Percentiles rank a stretch among this genome's conserved stretches.
Evolutionary conservation across 2,888 invertebrate genomes (phyloP).

Genomic region (Dynastes hyllus): DNA sequence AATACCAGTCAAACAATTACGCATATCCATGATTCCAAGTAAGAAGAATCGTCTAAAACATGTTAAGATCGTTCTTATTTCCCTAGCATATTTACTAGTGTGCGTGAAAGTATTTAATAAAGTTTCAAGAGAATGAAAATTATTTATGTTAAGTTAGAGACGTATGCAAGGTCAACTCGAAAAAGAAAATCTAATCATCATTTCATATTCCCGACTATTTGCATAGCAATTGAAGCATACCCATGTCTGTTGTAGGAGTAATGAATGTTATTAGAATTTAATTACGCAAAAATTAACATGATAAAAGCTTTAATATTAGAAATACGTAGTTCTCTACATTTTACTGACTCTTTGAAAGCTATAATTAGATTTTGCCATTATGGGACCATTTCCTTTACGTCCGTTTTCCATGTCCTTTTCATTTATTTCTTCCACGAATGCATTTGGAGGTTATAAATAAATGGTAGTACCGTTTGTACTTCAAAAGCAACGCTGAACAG

Average conservation of each 20-base stretch:
- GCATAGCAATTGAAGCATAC: background rate
- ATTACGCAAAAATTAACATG: slow-evolving; percentile 5
- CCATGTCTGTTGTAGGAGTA: background rate
- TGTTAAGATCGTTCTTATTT: background rate
- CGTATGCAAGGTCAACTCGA: background rate
- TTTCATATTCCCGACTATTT: background rate
- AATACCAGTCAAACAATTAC: background rate
- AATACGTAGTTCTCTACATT: slow-evolving; percentile 4
- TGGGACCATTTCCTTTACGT: background rate
- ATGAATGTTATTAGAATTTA: slow-evolving; percentile 12
- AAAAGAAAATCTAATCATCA: background rate
- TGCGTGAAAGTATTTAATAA: slow-evolving; percentile 7
- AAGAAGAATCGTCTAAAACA: too few species aligned
- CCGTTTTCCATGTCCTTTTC: too few species aligned
- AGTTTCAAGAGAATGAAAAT: background rate
- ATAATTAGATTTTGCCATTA: slow-evolving; percentile 10
- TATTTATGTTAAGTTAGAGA: background rate
- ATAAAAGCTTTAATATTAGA: slow-evolving; percentile 11
- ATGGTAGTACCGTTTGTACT: too few species aligned
- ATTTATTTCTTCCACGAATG: too few species aligned
- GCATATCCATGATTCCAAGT: background rate
- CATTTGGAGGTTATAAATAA: too few species aligned
- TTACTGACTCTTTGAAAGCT: background rate
- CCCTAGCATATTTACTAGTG: background rate
- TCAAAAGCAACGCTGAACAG: too few species aligned